Base-by-base conservation (phyloP, 2,888 invertebrate genomes). In the Dorcus hopei region DNA sequence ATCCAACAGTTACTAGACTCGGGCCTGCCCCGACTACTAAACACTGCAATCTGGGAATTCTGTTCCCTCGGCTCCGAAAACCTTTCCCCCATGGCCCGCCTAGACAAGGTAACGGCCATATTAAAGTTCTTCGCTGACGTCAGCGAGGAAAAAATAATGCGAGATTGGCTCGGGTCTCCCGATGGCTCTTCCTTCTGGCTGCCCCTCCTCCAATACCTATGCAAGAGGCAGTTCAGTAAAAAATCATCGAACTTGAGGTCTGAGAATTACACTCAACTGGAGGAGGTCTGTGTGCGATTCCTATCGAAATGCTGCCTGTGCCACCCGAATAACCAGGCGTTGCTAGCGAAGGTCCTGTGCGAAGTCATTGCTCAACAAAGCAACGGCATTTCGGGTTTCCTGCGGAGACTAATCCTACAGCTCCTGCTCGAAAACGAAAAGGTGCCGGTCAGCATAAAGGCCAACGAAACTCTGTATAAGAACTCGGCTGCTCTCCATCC, bases 111-210 rank as follows among this genome's bases (percentile, higher is more conserved):
- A 49, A 84, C 85, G 0, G 81, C 83, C 50, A 85, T 92, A 52
- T 83, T 95, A 59, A 87, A 90, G 69, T 94, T 95, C 80, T 88
- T 94, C 71, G 87, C 90, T 0, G 87, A 90, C 62, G 84, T 93
- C 58, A 90, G 92, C 73, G 85, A 88, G 19, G 93, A 93, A 70
- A 87, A 88, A 16, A 83, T 86, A 63, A 87, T 95, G 82, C 88
- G 93, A 65, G 91, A 93, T 77, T 95, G 95, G 95, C 83, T 95
- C 49, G 95, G 95, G 9, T 86, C 86, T 0, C 79, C 82, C 50
- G 87, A 90, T 65, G 94, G 93, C 6, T 86, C 88, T 2, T 82
- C 85, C n/a, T 95, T 95, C 80, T 95, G 95, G 95, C 83, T 87
- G 49, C 90, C 92, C 3, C 80, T 95, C 61, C 81, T 95, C 8